Evolutionary conservation across 2,113 vertebrate species (phyloP).

Genomic region (Seriola dumerili): DNA sequence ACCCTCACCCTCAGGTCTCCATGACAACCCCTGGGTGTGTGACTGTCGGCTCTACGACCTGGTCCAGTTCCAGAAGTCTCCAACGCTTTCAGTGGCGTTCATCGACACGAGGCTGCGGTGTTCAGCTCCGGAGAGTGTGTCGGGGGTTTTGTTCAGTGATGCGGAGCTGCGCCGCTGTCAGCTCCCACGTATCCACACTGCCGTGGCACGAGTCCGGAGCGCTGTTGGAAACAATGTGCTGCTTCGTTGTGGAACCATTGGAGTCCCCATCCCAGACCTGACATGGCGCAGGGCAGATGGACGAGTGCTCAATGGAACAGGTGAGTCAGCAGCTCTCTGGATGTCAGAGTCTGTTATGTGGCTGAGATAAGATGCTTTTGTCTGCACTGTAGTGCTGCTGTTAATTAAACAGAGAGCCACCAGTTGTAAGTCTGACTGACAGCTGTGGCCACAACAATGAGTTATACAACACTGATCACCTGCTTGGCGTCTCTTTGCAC

Average conservation of each 20-base stretch:
- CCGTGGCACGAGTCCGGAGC: conserved; percentile 89
- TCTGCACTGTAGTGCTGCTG: conserved; percentile 26
- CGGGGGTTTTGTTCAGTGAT: conserved; percentile 91
- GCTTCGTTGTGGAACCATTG: conserved; percentile 92
- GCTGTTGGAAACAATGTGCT: conserved; percentile 92
- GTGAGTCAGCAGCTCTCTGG: conserved; percentile 77
- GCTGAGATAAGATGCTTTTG: conserved; percentile 57
- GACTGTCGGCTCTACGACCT: conserved; percentile 96
- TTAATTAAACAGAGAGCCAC: conserved; percentile 69
- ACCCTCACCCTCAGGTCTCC: conserved; percentile 87
- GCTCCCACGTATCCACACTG: conserved; percentile 89
- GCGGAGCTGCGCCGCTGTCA: conserved; percentile 92
- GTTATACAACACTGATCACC: conserved; percentile 52
- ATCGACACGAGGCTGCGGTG: conserved; percentile 92
- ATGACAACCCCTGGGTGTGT: conserved; percentile 97
- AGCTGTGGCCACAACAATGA: conserved; percentile 42
- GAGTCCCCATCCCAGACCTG: conserved; percentile 92
- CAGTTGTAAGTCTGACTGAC: conserved; percentile 62
- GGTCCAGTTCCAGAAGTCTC: conserved; percentile 91
- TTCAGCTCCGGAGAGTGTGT: conserved; percentile 88
- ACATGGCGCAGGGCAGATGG: conserved; percentile 91
- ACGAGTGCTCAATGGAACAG: conserved; percentile 90
- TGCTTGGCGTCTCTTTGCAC: not conserved
- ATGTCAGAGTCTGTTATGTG: not conserved
- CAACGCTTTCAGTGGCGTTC: conserved; percentile 89